Conservation (phyloP, 1,140 invertebrate species). For the Wasmannia auropunctata region DNA sequence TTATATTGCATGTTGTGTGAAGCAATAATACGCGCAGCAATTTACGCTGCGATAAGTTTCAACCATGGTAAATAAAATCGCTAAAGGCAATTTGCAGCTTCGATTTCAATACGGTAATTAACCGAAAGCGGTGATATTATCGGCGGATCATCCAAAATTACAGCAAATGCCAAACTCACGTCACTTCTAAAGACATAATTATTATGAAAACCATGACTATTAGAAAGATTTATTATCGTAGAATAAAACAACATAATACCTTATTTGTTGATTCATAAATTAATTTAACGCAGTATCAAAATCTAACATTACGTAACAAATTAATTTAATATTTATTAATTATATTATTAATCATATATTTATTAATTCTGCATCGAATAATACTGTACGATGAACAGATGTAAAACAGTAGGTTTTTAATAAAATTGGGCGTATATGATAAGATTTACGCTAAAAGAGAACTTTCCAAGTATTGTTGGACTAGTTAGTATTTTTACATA, state of each 20-base stretch:
- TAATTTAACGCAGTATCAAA: background rate
- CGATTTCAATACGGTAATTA: slow-evolving; percentile 25
- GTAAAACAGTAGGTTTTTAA: background rate
- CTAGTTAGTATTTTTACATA: background rate
- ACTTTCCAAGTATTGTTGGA: background rate
- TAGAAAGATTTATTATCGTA: background rate
- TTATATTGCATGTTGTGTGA: slow-evolving; percentile 13
- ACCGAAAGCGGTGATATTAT: background rate
- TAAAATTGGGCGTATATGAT: background rate
- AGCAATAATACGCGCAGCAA: slow-evolving; percentile 6
- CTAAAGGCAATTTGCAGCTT: slow-evolving; percentile 7
- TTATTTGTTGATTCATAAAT: background rate
- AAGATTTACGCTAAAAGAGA: too few species aligned
- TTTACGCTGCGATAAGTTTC: slow-evolving; percentile 11
- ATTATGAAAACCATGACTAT: background rate
- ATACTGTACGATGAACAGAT: too few species aligned
- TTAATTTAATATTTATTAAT: background rate
- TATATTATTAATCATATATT: too few species aligned
- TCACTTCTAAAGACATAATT: background rate
- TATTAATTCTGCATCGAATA: background rate
- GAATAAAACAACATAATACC: background rate
- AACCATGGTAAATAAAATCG: background rate
- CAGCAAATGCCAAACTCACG: background rate
- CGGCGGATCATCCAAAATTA: background rate
- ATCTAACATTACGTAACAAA: background rate